Evolutionary conservation across 1,140 invertebrate species (phyloP).

Genomic region (Megalopta genalis): DNA sequence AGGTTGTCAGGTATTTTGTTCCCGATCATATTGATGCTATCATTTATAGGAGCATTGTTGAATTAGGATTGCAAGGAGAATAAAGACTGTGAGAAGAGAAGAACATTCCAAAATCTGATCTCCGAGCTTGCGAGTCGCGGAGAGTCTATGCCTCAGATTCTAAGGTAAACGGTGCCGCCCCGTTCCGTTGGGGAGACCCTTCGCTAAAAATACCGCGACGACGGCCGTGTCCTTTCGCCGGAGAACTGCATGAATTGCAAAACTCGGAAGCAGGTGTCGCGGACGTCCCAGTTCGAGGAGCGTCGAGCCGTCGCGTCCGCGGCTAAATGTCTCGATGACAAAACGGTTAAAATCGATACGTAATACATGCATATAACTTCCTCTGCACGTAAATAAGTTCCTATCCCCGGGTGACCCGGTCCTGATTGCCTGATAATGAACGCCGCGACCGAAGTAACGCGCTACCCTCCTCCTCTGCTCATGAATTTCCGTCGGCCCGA

Average conservation of each 20-base stretch:
- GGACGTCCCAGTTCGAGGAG: slow-evolving; percentile 1
- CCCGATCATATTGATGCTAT: no score
- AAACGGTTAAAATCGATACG: slow-evolving; percentile 34
- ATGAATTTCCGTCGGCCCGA: slow-evolving; percentile 17
- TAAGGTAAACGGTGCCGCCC: not conserved
- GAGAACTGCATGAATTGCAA: slow-evolving; percentile 12
- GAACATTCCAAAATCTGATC: no score
- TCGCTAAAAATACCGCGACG: slow-evolving; percentile 1
- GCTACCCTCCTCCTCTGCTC: not conserved
- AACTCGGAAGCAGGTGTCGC: slow-evolving; percentile 8
- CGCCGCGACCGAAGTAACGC: slow-evolving; percentile 16
- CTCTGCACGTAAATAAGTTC: slow-evolving; percentile 13
- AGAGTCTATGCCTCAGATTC: not conserved
- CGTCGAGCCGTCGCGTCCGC: not conserved
- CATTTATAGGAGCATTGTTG: no score
- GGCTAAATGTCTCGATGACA: slow-evolving; percentile 24
- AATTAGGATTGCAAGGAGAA: no score
- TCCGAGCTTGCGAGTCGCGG: no score
- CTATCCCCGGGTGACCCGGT: slow-evolving; percentile 11
- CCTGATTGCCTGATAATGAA: slow-evolving; percentile 16
- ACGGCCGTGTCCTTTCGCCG: not conserved
- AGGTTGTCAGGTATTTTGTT: no score
- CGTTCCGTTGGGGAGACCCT: not conserved
- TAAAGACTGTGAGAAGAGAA: no score
- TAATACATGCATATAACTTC: slow-evolving; percentile 26